Conservation (phyloP, 2,797 vertebrate genomes). For the Eulemur mongoz region DNA sequence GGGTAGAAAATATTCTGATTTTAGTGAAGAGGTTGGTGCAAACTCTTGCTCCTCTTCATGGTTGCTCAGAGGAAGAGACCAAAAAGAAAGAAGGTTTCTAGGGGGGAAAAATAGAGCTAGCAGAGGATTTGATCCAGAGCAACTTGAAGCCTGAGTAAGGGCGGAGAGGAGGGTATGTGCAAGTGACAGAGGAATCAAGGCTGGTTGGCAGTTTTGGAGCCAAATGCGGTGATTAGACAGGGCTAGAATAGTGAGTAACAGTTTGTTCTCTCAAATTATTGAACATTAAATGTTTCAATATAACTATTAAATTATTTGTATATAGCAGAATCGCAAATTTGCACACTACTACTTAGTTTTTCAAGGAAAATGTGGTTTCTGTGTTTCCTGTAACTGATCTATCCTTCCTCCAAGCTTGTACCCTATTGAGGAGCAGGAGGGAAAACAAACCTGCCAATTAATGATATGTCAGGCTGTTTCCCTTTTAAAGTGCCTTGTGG, state of each 20-base stretch:
- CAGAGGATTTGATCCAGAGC: background rate
- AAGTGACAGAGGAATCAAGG: background rate
- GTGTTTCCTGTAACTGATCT: background rate
- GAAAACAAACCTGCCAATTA: background rate
- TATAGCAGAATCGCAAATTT: background rate
- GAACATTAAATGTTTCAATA: constrained; percentile 67
- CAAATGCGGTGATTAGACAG: background rate
- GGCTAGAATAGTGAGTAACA: background rate
- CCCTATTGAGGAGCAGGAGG: background rate
- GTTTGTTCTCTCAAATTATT: constrained; percentile 68
- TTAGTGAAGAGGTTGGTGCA: background rate
- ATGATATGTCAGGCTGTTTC: background rate
- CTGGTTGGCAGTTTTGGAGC: background rate
- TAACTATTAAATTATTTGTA: constrained; percentile 61
- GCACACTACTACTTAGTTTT: background rate
- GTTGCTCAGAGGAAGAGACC: constrained; percentile 12
- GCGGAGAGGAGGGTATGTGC: accelerated
- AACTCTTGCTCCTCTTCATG: background rate
- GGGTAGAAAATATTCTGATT: constrained; percentile 10
- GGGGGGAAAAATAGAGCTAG: background rate
- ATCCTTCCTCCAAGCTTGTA: background rate
- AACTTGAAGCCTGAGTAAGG: background rate
- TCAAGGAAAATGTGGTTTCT: background rate
- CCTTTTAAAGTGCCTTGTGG: background rate
- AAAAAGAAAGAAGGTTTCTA: background rate